Evolutionary conservation across 2,113 vertebrate species (phyloP), one percentile per base, ranked within the genome.

Genomic region (Cryptotis parvus): DNA sequence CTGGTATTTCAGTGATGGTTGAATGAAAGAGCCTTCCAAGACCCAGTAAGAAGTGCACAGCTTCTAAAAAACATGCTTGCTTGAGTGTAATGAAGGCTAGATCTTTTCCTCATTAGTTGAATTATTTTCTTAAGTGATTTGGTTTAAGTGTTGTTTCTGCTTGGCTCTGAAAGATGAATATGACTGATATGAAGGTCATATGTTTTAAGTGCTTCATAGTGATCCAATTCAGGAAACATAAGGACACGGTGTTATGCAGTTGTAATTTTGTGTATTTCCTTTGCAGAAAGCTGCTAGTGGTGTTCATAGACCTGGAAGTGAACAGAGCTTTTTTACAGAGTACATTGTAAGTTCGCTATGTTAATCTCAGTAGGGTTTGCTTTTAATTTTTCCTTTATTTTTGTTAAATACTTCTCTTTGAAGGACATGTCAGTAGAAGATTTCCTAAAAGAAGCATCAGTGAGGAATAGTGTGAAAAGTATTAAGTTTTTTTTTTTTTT

Each of bases 361-460:
- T 45, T 39, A 52, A 41, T 33, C 35, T 81, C 69, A 11, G n/a
- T 26, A 1, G 7, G 9, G 31, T 27, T 63, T 80, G 74, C 49
- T 95, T 95, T n/a, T n/a, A n/a, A n/a, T n/a, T 72, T 89, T 84
- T 87, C 61, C 41, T 69, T 70, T 52, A 41, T 84, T 94, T 92
- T 85, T 15, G 66, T 74, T 85, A 41, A 83, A 45, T 5, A 12
- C 69, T 89, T 66, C 26, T 89, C 66, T 95, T 75, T 63, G 78
- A 86, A 86, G 92, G 68, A 91, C 78, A 24, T 76, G 26, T 74
- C 45, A 37, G 65, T 70, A 33, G 65, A 85, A 88, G 84, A 43
- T 84, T 89, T 89, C 33, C n/a, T 70, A 90, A 81, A 91, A 68
- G 77, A 81, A 82, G 55, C 33, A 39, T 95, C 81, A 66, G 1